These are phyloP conservation scores for Drosophila melanica DNA, from an alignment of 1,140 invertebrate genomes.

Conservation along the genomic window DNA sequence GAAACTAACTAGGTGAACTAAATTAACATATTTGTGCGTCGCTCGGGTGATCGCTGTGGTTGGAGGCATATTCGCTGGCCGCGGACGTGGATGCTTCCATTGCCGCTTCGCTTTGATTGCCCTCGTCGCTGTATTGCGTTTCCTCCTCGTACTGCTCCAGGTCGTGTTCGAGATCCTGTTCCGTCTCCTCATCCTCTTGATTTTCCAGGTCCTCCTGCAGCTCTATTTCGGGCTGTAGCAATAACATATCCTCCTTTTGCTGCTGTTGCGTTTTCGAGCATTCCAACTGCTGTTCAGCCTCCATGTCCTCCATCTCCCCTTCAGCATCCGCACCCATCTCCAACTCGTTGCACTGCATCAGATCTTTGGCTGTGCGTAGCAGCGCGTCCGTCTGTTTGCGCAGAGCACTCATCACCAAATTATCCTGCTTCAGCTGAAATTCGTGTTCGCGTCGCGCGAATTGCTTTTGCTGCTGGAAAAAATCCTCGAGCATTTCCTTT, in stretches of 20 bases:
- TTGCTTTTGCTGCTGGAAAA: conserved; percentile 73
- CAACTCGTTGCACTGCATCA: conserved; percentile 7
- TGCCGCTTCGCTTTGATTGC: conserved; percentile 28
- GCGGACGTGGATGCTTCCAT: conserved; percentile 28
- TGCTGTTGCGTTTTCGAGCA: background rate
- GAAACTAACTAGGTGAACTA: conserved; percentile 28
- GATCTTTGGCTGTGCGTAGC: conserved; percentile 51
- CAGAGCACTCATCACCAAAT: conserved; percentile 63
- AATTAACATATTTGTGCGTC: conserved; percentile 37
- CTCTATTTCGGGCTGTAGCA: conserved; percentile 22
- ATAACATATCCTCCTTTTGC: background rate
- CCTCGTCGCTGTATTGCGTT: conserved; percentile 24
- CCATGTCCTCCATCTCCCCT: no score
- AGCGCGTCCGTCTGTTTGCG: conserved; percentile 65
- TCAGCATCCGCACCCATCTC: background rate
- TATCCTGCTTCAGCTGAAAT: conserved; percentile 73
- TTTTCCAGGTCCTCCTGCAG: conserved; percentile 18
- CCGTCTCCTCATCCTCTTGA: background rate
- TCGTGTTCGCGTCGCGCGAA: conserved; percentile 69
- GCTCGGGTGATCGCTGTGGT: background rate
- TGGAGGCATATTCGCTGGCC: conserved; percentile 39
- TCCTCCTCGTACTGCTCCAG: conserved; percentile 23
- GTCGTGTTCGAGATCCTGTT: background rate
- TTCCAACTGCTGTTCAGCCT: conserved; percentile 5
- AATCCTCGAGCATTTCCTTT: conserved; percentile 66